Base-by-base conservation (phyloP, 2,797 vertebrate genomes). In the Oreonectes daqikongensis region DNA sequence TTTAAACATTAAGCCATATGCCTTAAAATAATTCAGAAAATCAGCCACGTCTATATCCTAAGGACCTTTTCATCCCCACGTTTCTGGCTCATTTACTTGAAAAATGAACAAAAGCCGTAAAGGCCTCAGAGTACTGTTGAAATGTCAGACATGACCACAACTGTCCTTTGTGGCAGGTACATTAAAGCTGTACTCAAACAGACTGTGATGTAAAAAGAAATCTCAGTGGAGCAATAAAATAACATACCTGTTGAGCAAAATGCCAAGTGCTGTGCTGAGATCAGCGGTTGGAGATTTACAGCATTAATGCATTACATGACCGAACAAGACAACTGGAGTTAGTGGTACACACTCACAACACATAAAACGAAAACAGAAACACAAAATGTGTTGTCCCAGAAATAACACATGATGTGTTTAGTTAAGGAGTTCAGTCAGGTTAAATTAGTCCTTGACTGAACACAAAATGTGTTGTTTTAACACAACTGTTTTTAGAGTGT, bases 181-280 rank as follows among this genome's bases (percentile, higher is more conserved):
- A 30, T 63, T n/a, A 48, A 35, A 61, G 55, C 70, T 48, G 40
- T 50, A 12, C 44, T 74, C 20, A 42, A 42, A 65, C 15, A 68
- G 8, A 20, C 30, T 26, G 57, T 18, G 5, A 18, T 26, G n/a
- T 55, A 32, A n/a, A 35, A 20, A 75, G 17, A 17, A 20, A n/a
- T 59, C n/a, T 64, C 28, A 5, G 22, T 35, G 60, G 59, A 74
- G 38, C 11, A 18, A 65, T 30, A 4, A 61, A 24, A 46, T 48
- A 14, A 32, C 14, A 48, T 4, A 14, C 46, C 24, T 20, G 1
- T 60, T 30, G 32, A 24, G 17, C 11, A n/a, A 28, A 66, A 17
- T 52, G 50, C 14, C 42, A 32, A 22, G 20, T 64, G 11, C 15
- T 4, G 40, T 42, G 3, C 48, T 14, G 1, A 38, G 14, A 38